Percentiles rank a stretch among this genome's conserved stretches.
phyloP scores from a whole-genome alignment of 2,113 vertebrate species.

The Caloenas nicobarica region DNA sequence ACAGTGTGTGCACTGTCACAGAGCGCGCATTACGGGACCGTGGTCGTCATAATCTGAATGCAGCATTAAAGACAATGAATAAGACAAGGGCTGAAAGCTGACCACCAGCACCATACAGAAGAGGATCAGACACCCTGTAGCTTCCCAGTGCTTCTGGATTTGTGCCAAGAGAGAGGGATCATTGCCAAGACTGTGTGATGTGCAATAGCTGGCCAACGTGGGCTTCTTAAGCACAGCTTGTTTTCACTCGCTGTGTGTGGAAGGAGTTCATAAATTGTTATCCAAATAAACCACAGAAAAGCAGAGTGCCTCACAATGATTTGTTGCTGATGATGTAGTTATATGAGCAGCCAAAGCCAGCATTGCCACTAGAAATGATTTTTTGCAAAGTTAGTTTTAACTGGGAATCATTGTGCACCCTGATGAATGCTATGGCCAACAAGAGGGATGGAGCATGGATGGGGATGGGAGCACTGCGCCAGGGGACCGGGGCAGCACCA shows the following conservation, averaged over 20 bases:
- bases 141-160: not conserved
- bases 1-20: not conserved
- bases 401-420: not conserved
- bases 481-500: not conserved
- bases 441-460: rapidly evolving
- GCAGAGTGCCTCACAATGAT: not conserved
- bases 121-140: not conserved
- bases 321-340: not conserved
- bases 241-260: not conserved
- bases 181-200: not conserved
- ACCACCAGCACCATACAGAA: not conserved
- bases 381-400: not conserved
- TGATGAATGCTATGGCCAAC: not conserved
- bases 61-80: not conserved
- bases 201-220: not conserved
- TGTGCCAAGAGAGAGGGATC: not conserved
- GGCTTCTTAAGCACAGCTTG: not conserved
- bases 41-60: not conserved
- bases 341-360: not conserved
- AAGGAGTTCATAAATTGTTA: not conserved
- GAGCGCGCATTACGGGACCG: not conserved
- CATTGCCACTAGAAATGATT: not conserved
- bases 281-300: not conserved
- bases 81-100: not conserved
- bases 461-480: not conserved